Evolutionary conservation across 2,888 invertebrate genomes (phyloP).

Genomic region (Flabesymbios commensalis): DNA sequence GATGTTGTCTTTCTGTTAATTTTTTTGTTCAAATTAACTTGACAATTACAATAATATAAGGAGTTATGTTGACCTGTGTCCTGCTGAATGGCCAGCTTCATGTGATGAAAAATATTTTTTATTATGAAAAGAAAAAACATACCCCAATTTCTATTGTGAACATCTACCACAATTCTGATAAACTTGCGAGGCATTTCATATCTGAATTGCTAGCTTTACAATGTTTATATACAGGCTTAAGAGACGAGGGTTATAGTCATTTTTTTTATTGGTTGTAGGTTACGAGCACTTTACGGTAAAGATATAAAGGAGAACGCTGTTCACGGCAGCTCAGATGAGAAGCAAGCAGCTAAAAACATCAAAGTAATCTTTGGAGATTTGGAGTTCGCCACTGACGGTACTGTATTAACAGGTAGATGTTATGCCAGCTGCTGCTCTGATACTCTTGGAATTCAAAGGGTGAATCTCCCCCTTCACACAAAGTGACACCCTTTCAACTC

Average conservation of each 20-base stretch:
- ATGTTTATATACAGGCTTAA: not conserved
- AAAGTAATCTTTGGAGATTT: constrained; percentile 48
- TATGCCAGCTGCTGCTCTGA: too few species aligned
- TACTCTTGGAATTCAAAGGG: too few species aligned
- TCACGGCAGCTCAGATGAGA: constrained; percentile 49
- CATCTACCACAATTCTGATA: too few species aligned
- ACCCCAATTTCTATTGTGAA: too few species aligned
- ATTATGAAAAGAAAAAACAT: not conserved
- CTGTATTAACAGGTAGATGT: not conserved
- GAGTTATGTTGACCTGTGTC: too few species aligned
- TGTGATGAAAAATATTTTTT: too few species aligned
- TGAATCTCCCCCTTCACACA: too few species aligned
- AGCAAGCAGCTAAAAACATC: constrained; percentile 45
- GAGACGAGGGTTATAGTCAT: not conserved
- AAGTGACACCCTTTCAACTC: too few species aligned
- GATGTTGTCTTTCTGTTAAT: too few species aligned
- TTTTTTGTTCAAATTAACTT: too few species aligned
- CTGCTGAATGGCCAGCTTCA: too few species aligned
- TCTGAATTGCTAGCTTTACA: not conserved
- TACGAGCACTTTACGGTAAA: constrained; percentile 54
- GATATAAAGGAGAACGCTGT: constrained; percentile 53
- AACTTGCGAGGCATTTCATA: not conserved
- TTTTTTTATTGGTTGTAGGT: constrained; percentile 35
- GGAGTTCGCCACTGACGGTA: constrained; percentile 19
- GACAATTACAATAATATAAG: too few species aligned